phyloP scores from a whole-genome alignment of 2,888 invertebrate species.

The Agonum fuliginosum region DNA sequence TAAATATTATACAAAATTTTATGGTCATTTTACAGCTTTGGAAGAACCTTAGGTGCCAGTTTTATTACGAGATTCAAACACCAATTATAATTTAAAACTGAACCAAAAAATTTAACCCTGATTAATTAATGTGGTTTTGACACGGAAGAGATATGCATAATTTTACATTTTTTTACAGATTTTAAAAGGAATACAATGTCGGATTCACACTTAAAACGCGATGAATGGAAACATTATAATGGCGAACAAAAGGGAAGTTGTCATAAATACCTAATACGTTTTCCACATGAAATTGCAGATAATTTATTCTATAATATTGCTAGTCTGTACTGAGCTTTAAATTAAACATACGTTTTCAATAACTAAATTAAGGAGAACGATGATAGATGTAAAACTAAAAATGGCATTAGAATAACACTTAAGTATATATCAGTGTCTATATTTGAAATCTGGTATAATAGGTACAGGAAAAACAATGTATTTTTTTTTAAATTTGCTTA shows the following conservation, averaged over 20 bases:
- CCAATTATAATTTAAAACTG: conserved; percentile 34
- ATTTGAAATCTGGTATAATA: too few relatives aligned
- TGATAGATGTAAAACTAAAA: too few relatives aligned
- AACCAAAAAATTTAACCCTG: conserved; percentile 8
- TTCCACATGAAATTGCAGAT: not conserved
- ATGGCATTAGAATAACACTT: too few relatives aligned
- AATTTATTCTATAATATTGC: not conserved
- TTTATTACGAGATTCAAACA: conserved; percentile 2
- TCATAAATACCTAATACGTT: not conserved
- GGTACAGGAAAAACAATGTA: too few relatives aligned
- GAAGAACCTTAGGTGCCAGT: conserved; percentile 31
- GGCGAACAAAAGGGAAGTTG: too few relatives aligned
- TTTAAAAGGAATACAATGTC: not conserved
- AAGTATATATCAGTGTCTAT: too few relatives aligned
- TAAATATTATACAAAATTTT: conserved; percentile 38
- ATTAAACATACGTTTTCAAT: too few relatives aligned
- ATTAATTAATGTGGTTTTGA: conserved; percentile 28
- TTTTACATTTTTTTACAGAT: conserved; percentile 22
- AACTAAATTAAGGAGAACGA: too few relatives aligned
- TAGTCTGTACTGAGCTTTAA: too few relatives aligned
- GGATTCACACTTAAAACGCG: not conserved
- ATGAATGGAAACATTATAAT: too few relatives aligned
- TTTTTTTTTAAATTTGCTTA: too few relatives aligned
- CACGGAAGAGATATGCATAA: conserved; percentile 15
- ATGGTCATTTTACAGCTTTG: conserved; percentile 12